Evolutionary conservation across 2,113 vertebrate genomes (phyloP).

Genomic region (Calyptommatus sinebrachiatus): DNA sequence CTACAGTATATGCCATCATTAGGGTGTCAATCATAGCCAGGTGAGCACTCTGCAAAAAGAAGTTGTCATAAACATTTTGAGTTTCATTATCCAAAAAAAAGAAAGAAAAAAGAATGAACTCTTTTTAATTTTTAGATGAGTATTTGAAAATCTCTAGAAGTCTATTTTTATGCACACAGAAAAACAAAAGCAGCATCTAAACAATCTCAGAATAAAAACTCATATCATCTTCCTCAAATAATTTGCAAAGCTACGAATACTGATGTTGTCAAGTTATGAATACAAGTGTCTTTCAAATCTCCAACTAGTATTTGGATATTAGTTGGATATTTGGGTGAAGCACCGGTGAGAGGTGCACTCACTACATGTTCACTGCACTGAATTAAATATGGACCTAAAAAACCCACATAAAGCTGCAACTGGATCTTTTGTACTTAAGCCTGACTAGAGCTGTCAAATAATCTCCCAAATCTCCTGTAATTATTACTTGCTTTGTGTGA

Average conservation of each 20-base stretch:
- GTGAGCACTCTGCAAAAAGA: constrained; percentile 83
- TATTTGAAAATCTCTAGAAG: not conserved
- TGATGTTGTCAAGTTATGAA: no score
- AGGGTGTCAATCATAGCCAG: constrained; percentile 94
- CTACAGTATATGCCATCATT: constrained; percentile 95
- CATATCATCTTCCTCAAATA: not conserved
- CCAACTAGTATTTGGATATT: no score
- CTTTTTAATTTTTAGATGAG: no score
- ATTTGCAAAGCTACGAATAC: not conserved
- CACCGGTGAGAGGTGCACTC: no score
- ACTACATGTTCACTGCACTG: no score
- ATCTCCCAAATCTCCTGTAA: constrained; percentile 47
- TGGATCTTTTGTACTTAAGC: not conserved
- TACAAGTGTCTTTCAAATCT: not conserved
- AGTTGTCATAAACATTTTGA: not conserved
- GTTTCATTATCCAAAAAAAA: fast-evolving
- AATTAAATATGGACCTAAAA: not conserved
- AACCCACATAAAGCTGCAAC: constrained; percentile 12
- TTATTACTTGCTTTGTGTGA: constrained; percentile 42
- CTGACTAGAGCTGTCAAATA: constrained; percentile 6
- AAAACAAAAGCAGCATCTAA: not conserved
- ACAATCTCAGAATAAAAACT: not conserved
- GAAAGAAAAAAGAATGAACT: fast-evolving
- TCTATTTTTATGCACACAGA: not conserved
- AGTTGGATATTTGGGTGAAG: no score